Evolutionary conservation across 2,888 invertebrate genomes (phyloP), one percentile per base, ranked within the genome.

Genomic region (Amiota communis): DNA sequence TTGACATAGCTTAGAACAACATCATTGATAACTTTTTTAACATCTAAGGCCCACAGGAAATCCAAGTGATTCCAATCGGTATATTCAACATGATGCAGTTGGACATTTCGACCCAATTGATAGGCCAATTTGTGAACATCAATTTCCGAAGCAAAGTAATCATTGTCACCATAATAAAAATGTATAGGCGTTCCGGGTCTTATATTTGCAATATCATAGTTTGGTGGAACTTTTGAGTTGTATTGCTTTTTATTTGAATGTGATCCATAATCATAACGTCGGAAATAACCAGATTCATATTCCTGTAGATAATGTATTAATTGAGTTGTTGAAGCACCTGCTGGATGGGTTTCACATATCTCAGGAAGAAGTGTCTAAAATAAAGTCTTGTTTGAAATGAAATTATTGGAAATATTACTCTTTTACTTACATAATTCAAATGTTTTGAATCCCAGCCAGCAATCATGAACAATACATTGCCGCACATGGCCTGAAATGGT

Each of bases 361-460:
- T 74, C 68, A 0, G 69, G 69, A 3, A 75, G 12, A 10, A 78
- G 13, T 1, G 74, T 78, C 81, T 81, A 13, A 8, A 73, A 53
- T 46, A 10, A 48, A 8, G 53, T 13, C 3, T n/a, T 64, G 1
- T 13, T 47, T 3, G 1, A 47, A 2, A 47, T n/a, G 8, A n/a
- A 13, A 64, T n/a, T 2, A 46, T 36, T 47, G 1, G 10, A 59
- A 17, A 53, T 59, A 13, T 15, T 59, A 61, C 36, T 57, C n/a
- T 15, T 57, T 15, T 91, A 79, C 81, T 75, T 70, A 81, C 82
- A 68, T 73, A 74, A 57, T 82, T 78, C 17, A 80, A 72, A 72
- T 82, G 78, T 9, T 72, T n/a, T 0, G 81, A 79, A 53, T 78
- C 77, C 76, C 76, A 80, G 1, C 81, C 82, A 36, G 64, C 76